Percentiles rank a stretch among this genome's conserved stretches.
Conservation (phyloP, 2,113 vertebrate species). For the Poeciliopsis retropinna region DNA sequence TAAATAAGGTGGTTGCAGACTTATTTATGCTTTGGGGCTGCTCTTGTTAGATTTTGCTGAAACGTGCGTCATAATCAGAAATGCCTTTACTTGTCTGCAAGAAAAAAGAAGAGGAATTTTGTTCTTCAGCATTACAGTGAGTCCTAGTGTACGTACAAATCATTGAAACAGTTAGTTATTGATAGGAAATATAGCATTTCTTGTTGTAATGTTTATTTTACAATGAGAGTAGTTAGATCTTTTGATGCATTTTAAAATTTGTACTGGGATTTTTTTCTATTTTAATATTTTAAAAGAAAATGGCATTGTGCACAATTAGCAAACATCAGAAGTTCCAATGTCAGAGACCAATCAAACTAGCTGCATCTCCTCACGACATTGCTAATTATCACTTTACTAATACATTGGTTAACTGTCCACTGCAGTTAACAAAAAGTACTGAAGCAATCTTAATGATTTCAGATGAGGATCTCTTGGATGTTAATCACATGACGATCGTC, state of each 20-base stretch:
- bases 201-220: too few relatives aligned
- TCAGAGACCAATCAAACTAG: too few relatives aligned
- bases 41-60: too few relatives aligned
- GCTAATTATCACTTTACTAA: not conserved
- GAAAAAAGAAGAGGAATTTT: not conserved
- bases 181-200: not conserved
- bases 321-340: not conserved
- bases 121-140: not conserved
- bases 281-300: not conserved
- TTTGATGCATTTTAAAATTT: not conserved
- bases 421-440: not conserved
- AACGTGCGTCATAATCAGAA: not conserved
- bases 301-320: too few relatives aligned
- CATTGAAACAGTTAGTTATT: not conserved
- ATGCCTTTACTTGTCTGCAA: not conserved
- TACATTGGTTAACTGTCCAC: not conserved
- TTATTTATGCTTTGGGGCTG: too few relatives aligned
- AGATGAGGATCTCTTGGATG: not conserved
- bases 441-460: not conserved
- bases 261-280: not conserved
- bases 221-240: not conserved
- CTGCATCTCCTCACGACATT: too few relatives aligned
- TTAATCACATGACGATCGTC: not conserved
- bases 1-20: too few relatives aligned
- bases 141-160: not conserved